phyloP scores from a whole-genome alignment of 2,797 vertebrate genomes.

The Triplophysa yarkandensis region DNA sequence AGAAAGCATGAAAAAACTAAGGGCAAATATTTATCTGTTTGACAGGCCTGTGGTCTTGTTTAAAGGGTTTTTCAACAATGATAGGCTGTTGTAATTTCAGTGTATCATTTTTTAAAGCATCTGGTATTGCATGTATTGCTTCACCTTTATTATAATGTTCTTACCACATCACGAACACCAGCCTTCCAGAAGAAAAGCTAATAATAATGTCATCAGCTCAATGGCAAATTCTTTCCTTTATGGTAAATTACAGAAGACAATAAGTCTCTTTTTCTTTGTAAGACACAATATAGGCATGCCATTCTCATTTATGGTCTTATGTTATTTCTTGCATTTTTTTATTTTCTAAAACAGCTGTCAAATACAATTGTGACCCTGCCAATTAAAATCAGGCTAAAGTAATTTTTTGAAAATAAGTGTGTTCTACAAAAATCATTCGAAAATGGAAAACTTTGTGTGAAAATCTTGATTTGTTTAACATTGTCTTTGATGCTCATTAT shows the following conservation, averaged over 20 bases:
- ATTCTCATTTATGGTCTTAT: no score
- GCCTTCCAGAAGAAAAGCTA: neutral
- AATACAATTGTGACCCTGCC: no score
- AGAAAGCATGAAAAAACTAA: conserved; percentile 22
- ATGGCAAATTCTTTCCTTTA: neutral
- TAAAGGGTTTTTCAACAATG: neutral
- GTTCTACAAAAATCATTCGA: no score
- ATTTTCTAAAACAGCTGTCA: no score
- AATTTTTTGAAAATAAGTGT: no score
- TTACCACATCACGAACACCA: neutral
- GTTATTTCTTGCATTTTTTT: no score
- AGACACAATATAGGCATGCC: no score
- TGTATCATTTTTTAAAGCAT: neutral
- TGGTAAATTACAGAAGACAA: neutral
- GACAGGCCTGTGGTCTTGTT: neutral
- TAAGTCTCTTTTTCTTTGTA: neutral
- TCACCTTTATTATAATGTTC: neutral
- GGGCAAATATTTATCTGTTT: conserved; percentile 8
- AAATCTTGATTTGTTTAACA: no score
- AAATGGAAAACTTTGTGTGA: no score
- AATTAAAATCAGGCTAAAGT: no score
- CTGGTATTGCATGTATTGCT: neutral
- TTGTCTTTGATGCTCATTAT: no score
- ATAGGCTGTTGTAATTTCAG: neutral
- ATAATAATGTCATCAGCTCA: conserved; percentile 2